Evolutionary conservation across 2,888 invertebrate species (phyloP), one percentile per base, ranked within the genome.

Genomic region (Bombylius major): DNA sequence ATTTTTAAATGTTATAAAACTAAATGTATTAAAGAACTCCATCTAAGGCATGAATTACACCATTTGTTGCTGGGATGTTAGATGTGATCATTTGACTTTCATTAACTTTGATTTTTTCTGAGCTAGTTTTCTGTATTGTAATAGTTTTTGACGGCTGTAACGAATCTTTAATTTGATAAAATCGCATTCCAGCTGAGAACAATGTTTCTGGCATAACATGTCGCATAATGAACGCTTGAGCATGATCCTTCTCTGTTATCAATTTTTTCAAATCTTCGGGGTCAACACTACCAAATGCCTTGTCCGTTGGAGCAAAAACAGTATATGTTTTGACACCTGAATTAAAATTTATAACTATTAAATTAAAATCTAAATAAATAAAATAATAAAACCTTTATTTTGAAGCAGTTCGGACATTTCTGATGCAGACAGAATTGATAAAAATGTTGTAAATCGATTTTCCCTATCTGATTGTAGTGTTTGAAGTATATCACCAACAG

Each of bases 31-130:
- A 83, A 59, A 85, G 74, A 48, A 84, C 77, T 36, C 79, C 76
- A 65, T 91, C 89, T 60, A 90, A 77, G 11, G 88, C 90, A 71
- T 91, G 90, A 65, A 91, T 84, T 58, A 91, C 90, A 63, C 91
- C 90, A 70, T 91, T 91, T 54, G 90, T 90, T 53, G 90, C 84
- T 53, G 91, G 90, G 65, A 90, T 87, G 72, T 91, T 90, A 71
- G 87, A 87, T 51, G 89, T 88, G 59, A 87, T 76, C 67, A 91
- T 85, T 69, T 84, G 84, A 31, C 84, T 83, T 68, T 89, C 87
- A 73, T 91, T 91, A 61, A 89, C 85, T 71, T 87, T 87, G 64
- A 90, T 84, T 70, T 87, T 86, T 63, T 89, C 90, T 80, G 70
- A 69, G 31, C 70, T 72, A 2, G 74, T 87, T 78, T 90, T 90